phyloP scores from a whole-genome alignment of 2,797 vertebrate genomes.

The Toxotes lorentzi region DNA sequence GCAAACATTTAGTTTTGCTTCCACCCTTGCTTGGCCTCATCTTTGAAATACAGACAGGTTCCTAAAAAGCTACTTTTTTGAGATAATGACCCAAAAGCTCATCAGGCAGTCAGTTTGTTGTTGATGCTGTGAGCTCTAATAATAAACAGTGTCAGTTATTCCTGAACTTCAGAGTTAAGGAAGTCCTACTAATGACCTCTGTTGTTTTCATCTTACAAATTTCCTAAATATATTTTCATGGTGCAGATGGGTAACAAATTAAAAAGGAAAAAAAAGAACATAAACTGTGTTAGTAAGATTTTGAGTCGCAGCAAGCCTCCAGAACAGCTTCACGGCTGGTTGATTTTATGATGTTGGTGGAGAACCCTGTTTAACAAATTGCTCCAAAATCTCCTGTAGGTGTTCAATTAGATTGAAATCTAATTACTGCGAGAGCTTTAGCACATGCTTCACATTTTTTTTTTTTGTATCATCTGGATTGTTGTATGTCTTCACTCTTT shows the following conservation, averaged over 20 bases:
- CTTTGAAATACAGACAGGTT: constrained; percentile 25
- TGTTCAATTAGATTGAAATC: not conserved
- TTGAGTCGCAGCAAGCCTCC: not conserved
- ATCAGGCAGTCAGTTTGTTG: constrained; percentile 2
- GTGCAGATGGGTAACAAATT: not conserved
- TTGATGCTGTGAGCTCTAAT: constrained; percentile 7
- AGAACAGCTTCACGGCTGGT: not conserved
- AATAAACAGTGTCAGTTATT: constrained; percentile 13
- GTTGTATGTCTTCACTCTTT: not conserved
- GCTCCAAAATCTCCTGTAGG: not conserved
- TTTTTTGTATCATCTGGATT: not conserved
- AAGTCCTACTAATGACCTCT: not conserved
- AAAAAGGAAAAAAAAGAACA: not conserved
- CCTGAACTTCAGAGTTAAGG: not conserved
- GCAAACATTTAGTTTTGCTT: constrained; percentile 47
- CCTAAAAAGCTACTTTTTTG: constrained; percentile 9
- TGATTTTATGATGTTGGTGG: not conserved
- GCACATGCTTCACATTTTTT: not conserved
- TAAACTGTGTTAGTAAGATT: not conserved
- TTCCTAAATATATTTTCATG: not conserved
- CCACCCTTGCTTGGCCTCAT: constrained; percentile 19
- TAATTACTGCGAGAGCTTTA: not conserved
- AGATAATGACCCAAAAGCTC: constrained; percentile 37
- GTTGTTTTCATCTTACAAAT: constrained; percentile 6
- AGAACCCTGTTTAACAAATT: constrained; percentile 1